Base-by-base conservation (phyloP, 2,113 vertebrate genomes). In the Scytalopus superciliaris region DNA sequence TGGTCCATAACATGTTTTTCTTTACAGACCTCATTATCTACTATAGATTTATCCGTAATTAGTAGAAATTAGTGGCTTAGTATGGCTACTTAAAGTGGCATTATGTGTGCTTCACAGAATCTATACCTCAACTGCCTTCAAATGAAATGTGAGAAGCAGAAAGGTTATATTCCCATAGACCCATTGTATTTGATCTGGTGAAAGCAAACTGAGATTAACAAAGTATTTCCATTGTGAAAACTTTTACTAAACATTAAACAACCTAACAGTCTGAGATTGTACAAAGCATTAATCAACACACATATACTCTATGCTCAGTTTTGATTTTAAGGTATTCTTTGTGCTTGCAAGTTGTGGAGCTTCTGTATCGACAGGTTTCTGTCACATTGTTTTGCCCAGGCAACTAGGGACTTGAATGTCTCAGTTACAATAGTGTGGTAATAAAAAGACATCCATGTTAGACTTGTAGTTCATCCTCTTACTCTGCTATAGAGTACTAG, bases 241-340 rank as follows among this genome's bases (percentile, higher is more conserved):
- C 14, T 74, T 33, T 22, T 75, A 47, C 7, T 62, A 14, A 53
- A 69, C 30, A 69, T 84, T 40, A 69, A 81, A 60, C 28, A 82
- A n/a, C 8, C 18, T 35, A 76, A 68, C 8, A 19, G 19, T 10
- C 0, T 0, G n/a, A 56, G 14, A 64, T 6, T 33, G 10, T 23
- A 44, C 16, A 86, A 77, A 72, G 21, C 19, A 85, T 56, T 57
- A n/a, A 86, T 42, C 35, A 45, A 19, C 50, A 87, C 7, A 49
- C 7, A 59, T 45, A 10, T 5, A 80, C 10, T 66, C 23, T 47
- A 10, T 81, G 74, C 12, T 89, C 12, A 52, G 52, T 90, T 95
- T 33, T 85, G 31, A 94, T 28, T 52, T 53, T 8, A 70, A 49
- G 9, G 56, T 62, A 39, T 82, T 69, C 53, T 56, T 12, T 62